A percentile compares a stretch with the other conserved stretches of the same genome.
These are phyloP conservation scores for Xestia rhomboidea DNA, from an alignment of 2,888 invertebrate species.

Conservation along the genomic window DNA sequence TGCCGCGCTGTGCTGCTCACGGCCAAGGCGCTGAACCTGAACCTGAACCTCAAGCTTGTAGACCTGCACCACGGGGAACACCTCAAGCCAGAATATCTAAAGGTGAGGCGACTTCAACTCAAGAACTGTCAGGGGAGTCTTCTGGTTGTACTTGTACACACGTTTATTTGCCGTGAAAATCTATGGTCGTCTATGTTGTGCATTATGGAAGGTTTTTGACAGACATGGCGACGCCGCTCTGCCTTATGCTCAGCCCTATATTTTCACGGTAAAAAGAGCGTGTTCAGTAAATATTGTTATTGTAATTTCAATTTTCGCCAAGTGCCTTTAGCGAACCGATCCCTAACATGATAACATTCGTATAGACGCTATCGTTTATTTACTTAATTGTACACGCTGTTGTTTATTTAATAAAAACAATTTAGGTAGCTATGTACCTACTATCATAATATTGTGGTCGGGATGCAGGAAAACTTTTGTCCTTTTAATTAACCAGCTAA, in stretches of 20 bases:
- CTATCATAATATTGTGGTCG: neutral
- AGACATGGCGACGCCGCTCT: neutral
- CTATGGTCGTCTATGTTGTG: neutral
- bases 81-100: conserved; percentile 92
- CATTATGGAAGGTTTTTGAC: neutral
- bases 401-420: neutral
- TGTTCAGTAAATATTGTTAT: neutral
- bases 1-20: conserved; percentile 92
- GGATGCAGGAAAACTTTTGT: conserved; percentile 4
- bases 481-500: neutral
- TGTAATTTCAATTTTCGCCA: neutral
- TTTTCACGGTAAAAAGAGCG: neutral
- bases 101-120: conserved; percentile 84
- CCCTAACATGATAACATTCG: neutral
- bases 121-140: neutral
- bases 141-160: neutral
- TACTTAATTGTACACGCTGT: neutral
- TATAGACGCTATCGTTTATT: neutral
- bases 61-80: conserved; percentile 92
- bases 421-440: neutral
- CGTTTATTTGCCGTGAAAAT: neutral
- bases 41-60: conserved; percentile 92
- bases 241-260: neutral
- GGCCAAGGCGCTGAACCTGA: conserved; percentile 92
- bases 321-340: neutral